Evolutionary conservation across 2,888 invertebrate species (phyloP).

Genomic region (Ophraella communa): DNA sequence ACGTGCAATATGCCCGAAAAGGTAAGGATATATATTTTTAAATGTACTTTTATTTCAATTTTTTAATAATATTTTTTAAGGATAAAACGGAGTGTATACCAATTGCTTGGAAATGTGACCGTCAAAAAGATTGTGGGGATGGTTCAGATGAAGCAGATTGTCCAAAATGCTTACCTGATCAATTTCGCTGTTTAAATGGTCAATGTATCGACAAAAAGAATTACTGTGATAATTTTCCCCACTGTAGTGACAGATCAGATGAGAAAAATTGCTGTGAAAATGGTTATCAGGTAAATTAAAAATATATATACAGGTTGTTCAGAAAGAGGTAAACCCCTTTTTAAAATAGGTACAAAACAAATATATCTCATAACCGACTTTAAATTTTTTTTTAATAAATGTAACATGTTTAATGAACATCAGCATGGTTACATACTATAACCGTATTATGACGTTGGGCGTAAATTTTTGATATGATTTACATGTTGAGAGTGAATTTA

Average conservation of each 20-base stretch:
- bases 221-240: constrained; percentile 68
- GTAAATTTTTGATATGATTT: no score
- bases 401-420: no score
- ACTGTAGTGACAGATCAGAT: constrained; percentile 74
- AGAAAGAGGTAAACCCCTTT: no score
- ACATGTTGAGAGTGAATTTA: no score
- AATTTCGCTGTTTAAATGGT: constrained; percentile 68
- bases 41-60: no score
- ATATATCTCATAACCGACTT: no score
- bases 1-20: constrained; percentile 67
- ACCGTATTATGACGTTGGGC: no score
- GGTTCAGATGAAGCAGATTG: constrained; percentile 81
- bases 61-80: no score
- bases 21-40: constrained; percentile 6
- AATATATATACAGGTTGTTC: no score
- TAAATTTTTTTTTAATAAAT: no score
- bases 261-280: constrained; percentile 73
- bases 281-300: constrained; percentile 74
- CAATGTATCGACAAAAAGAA: constrained; percentile 53
- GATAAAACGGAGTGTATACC: constrained; percentile 74
- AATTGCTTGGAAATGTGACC: constrained; percentile 77
- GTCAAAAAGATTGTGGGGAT: constrained; percentile 82
- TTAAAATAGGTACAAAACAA: no score
- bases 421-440: no score
- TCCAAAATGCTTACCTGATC: constrained; percentile 72